Conservation (phyloP, 2,888 invertebrate genomes). For the Epistrophella euchroma region DNA sequence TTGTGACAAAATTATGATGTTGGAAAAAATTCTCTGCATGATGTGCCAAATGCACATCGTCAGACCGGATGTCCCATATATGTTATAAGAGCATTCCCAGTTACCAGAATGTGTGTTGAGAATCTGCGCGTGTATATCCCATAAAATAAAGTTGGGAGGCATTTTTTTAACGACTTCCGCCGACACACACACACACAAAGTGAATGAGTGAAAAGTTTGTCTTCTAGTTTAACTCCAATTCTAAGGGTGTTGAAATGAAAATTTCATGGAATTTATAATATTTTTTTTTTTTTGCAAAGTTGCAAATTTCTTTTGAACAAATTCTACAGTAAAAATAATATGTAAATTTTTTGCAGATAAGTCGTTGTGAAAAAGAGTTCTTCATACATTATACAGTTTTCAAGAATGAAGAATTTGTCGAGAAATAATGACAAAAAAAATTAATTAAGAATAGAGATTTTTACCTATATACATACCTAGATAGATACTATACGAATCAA, state of each 20-base stretch:
- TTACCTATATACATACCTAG: neutral
- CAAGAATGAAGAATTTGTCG: neutral
- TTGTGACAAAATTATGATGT: slow-evolving; percentile 32
- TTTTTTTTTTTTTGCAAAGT: neutral
- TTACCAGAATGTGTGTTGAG: slow-evolving; percentile 13
- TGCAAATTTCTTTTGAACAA: slow-evolving; percentile 22
- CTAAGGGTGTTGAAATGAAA: slow-evolving; percentile 29
- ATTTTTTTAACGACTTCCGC: slow-evolving; percentile 60
- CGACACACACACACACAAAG: slow-evolving; percentile 14
- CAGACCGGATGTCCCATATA: slow-evolving; percentile 55
- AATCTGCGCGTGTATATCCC: neutral
- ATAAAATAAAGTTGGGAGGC: slow-evolving; percentile 35
- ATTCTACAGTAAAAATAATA: neutral
- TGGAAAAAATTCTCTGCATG: slow-evolving; percentile 15
- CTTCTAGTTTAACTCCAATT: slow-evolving; percentile 12
- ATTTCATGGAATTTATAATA: slow-evolving; percentile 17
- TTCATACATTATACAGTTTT: neutral
- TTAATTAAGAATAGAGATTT: neutral
- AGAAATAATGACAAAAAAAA: neutral
- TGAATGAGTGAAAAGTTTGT: slow-evolving; percentile 48
- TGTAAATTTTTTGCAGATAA: slow-evolving; percentile 24
- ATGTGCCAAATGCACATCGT: slow-evolving; percentile 56
- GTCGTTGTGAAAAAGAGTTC: neutral
- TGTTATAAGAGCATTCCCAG: slow-evolving; percentile 35
- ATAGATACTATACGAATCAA: too few relatives aligned